These are phyloP conservation scores for Tetramorium bicarinatum DNA, from an alignment of 2,888 invertebrate genomes.

Conservation along the genomic window DNA sequence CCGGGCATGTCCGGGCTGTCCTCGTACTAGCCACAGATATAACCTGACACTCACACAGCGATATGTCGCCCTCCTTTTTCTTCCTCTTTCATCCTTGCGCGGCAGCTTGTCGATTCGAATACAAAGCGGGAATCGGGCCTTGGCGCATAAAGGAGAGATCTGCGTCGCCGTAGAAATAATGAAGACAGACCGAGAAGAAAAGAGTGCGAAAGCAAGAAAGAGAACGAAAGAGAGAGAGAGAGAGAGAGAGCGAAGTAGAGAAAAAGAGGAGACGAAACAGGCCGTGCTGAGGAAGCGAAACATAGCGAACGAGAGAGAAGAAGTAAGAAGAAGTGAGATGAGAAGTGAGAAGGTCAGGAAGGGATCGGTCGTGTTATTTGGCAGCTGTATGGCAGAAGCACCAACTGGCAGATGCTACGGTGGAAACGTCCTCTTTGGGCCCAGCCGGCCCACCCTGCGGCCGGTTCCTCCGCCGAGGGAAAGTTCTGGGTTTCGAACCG, in stretches of 20 bases:
- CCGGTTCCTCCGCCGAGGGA: conserved; percentile 56
- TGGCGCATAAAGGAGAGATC: conserved; percentile 62
- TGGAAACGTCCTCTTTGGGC: conserved; percentile 83
- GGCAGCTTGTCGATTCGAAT: conserved; percentile 65
- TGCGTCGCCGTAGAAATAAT: conserved; percentile 61
- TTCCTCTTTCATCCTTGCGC: conserved; percentile 30
- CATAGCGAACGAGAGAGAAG: conserved; percentile 55
- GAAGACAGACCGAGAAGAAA: conserved; percentile 57
- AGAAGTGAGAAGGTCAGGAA: conserved; percentile 57
- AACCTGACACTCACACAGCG: conserved; percentile 35
- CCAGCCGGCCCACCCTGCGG: conserved; percentile 77
- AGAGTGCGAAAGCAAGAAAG: conserved; percentile 40
- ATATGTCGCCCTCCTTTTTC: conserved; percentile 4
- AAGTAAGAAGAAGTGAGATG: conserved; percentile 50
- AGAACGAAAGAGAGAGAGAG: conserved; percentile 24
- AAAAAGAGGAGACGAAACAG: conserved; percentile 23
- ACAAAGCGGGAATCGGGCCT: conserved; percentile 65
- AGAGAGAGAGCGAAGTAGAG: conserved; percentile 10
- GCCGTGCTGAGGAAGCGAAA: conserved; percentile 44
- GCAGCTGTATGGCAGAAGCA: conserved; percentile 80
- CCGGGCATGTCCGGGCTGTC: conserved; percentile 35
- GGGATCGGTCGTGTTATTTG: conserved; percentile 78
- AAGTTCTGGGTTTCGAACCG: conserved; percentile 30
- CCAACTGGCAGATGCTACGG: conserved; percentile 82
- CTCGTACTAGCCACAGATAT: conserved; percentile 38